Conservation (phyloP, 2,113 vertebrate species). For the Acanthochromis polyacanthus region DNA sequence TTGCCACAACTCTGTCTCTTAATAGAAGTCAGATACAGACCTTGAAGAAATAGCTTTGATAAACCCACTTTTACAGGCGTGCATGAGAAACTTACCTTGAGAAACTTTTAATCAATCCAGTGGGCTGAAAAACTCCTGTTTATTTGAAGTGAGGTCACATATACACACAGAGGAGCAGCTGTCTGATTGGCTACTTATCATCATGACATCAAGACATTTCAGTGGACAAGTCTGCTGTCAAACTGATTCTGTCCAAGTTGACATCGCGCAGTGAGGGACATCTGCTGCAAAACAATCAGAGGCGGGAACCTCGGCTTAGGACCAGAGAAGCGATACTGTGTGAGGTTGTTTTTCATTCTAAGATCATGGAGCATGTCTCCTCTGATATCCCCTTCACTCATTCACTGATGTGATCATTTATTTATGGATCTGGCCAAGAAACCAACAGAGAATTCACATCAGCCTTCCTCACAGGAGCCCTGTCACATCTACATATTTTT, state of each 20-base stretch:
- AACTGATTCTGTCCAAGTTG: slow-evolving; percentile 63
- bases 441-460: slow-evolving; percentile 74
- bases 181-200: slow-evolving; percentile 79
- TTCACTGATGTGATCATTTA: slow-evolving; percentile 80
- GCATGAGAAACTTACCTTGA: not conserved
- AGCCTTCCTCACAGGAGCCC: slow-evolving; percentile 70
- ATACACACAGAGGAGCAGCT: slow-evolving; percentile 62
- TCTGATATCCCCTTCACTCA: slow-evolving; percentile 75
- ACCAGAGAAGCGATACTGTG: slow-evolving; percentile 31
- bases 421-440: slow-evolving; percentile 78
- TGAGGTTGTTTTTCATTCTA: slow-evolving; percentile 64
- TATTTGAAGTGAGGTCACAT: slow-evolving; percentile 54
- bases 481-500: slow-evolving; percentile 86
- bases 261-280: slow-evolving; percentile 60
- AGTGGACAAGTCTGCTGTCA: slow-evolving; percentile 68
- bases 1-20: no score
- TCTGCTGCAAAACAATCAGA: slow-evolving; percentile 48
- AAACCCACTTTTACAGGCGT: no score
- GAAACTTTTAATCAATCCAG: slow-evolving; percentile 24
- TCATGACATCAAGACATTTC: slow-evolving; percentile 56
- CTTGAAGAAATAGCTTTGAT: not conserved
- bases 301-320: slow-evolving; percentile 8
- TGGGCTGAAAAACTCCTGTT: slow-evolving; percentile 10
- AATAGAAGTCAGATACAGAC: no score
- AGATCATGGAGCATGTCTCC: slow-evolving; percentile 72